Percentiles rank a stretch among this genome's conserved stretches.
Evolutionary conservation across 2,797 vertebrate genomes (phyloP).

Genomic region (Microctenopoma steveboyesi): DNA sequence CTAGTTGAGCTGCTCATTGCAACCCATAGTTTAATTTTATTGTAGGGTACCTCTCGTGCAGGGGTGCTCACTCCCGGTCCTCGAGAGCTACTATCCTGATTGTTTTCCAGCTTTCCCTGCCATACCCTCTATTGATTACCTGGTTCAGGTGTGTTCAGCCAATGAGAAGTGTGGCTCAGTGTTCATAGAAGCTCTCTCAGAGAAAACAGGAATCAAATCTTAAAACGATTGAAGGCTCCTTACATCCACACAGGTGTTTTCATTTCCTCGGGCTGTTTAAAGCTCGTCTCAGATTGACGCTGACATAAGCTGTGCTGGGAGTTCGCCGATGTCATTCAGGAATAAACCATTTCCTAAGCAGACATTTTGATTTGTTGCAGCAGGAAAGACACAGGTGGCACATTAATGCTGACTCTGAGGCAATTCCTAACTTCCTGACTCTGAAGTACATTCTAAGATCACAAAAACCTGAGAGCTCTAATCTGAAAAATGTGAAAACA

Average conservation of each 20-base stretch:
- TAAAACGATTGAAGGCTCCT: slow-evolving; percentile 10
- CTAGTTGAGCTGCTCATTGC: too few relatives aligned
- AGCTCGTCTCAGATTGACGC: neutral
- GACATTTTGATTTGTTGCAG: neutral
- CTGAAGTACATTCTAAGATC: too few relatives aligned
- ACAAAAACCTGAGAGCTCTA: neutral
- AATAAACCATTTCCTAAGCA: neutral
- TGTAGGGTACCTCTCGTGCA: too few relatives aligned
- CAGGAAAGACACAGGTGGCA: neutral
- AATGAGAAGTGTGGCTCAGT: neutral
- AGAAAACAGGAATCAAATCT: slow-evolving; percentile 5
- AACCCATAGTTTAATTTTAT: too few relatives aligned
- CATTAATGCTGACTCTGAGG: neutral
- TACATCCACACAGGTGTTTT: slow-evolving; percentile 6
- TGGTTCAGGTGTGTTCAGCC: too few relatives aligned
- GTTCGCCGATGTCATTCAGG: neutral
- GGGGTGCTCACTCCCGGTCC: too few relatives aligned
- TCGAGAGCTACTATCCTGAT: too few relatives aligned
- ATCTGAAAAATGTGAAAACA: neutral
- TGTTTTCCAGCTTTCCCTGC: too few relatives aligned
- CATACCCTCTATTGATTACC: too few relatives aligned
- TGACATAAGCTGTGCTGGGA: neutral
- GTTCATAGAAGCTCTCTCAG: slow-evolving; percentile 1
- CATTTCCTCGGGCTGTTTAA: slow-evolving; percentile 9
- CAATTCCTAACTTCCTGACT: too few relatives aligned